Evolutionary conservation across 2,113 vertebrate genomes (phyloP).

Genomic region (Psittacus erithacus): DNA sequence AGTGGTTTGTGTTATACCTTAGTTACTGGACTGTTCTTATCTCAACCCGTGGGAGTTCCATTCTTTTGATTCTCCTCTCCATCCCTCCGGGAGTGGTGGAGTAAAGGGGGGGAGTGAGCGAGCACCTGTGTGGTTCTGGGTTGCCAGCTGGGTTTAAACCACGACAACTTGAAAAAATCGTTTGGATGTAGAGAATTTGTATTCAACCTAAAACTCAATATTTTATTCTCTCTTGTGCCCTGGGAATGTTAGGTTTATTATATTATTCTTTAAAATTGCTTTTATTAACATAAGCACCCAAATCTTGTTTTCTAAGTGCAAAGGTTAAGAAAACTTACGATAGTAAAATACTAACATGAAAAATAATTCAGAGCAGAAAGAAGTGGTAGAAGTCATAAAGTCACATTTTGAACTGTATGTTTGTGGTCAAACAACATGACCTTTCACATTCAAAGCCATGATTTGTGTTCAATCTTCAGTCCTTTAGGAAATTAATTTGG

Average conservation of each 20-base stretch:
- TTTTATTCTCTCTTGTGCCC: neutral
- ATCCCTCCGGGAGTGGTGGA: no score
- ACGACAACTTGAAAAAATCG: neutral
- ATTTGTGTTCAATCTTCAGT: conserved; percentile 23
- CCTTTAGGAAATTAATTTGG: conserved; percentile 31
- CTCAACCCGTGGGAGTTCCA: no score
- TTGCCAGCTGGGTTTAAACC: no score
- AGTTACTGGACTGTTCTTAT: no score
- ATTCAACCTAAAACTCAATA: neutral
- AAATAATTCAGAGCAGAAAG: neutral
- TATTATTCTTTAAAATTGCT: neutral
- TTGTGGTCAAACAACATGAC: neutral
- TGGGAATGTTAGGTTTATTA: neutral
- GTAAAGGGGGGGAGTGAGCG: no score
- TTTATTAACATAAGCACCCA: neutral
- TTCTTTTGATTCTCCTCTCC: no score
- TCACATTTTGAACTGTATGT: neutral
- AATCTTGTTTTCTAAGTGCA: neutral
- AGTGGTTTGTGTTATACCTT: no score
- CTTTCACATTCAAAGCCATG: neutral
- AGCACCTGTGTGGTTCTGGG: no score
- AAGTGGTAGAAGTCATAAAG: neutral
- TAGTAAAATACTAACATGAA: conserved; percentile 10
- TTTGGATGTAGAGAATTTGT: neutral
- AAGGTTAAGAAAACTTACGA: neutral